These are phyloP conservation scores for Pantherophis alleghaniensis DNA, from an alignment of 2,797 vertebrate species.

Conservation along the genomic window DNA sequence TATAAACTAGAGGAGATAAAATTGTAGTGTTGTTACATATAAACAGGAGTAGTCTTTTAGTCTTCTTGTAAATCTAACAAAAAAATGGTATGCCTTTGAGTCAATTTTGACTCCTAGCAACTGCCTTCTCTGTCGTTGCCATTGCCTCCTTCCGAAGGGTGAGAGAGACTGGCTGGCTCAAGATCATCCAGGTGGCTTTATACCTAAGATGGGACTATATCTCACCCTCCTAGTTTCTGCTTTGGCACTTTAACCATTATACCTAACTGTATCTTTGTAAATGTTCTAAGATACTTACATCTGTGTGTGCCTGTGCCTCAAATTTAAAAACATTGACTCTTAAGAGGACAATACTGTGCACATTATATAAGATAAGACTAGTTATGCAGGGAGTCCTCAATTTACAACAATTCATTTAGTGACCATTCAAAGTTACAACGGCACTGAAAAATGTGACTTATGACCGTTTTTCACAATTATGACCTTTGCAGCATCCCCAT, in stretches of 20 bases:
- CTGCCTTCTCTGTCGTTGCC: not conserved
- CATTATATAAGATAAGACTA: not conserved
- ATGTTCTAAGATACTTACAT: not conserved
- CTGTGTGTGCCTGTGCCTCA: not conserved
- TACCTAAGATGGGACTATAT: not conserved
- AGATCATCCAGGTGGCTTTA: not conserved
- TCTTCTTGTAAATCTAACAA: not conserved
- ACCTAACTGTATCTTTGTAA: not conserved
- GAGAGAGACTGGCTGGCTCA: not conserved
- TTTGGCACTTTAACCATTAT: not conserved
- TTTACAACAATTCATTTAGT: too few relatives aligned
- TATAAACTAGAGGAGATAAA: not conserved
- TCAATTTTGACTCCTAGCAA: not conserved
- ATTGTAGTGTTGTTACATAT: not conserved
- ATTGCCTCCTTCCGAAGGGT: not conserved
- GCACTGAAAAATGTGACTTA: too few relatives aligned
- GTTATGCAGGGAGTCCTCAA: not conserved
- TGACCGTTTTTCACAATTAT: too few relatives aligned
- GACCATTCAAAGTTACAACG: too few relatives aligned
- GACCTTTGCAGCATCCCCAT: too few relatives aligned
- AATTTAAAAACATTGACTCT: not conserved
- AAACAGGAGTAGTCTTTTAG: not conserved
- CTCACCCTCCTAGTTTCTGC: not conserved
- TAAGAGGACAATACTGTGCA: not conserved
- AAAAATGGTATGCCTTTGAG: not conserved